Evolutionary conservation across 2,113 vertebrate species (phyloP).

Genomic region (Heterochromis multidens): DNA sequence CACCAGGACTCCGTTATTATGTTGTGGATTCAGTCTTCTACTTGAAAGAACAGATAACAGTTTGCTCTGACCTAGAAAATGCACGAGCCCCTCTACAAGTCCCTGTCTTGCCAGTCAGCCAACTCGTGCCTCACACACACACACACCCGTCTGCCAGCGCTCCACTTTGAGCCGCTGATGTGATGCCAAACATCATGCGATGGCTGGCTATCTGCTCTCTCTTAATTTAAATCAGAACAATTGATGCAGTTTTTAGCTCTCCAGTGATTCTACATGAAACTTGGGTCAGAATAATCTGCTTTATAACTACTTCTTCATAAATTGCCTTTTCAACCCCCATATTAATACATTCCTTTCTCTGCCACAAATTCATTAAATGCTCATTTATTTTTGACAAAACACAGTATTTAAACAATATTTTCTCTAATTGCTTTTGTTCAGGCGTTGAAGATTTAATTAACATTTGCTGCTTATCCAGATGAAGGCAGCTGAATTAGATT

Average conservation of each 20-base stretch:
- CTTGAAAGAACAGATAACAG: neutral
- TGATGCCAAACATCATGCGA: constrained; percentile 20
- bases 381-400: neutral
- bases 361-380: neutral
- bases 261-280: constrained; percentile 45
- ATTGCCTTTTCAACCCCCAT: neutral
- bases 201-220: constrained; percentile 11
- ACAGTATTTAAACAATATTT: neutral
- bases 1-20: neutral
- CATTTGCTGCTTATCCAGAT: neutral
- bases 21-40: neutral
- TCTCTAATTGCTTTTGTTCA: neutral
- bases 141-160: constrained; percentile 1
- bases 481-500: neutral
- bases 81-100: neutral
- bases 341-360: neutral
- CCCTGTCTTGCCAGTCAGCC: neutral
- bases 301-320: constrained; percentile 33
- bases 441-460: neutral
- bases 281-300: constrained; percentile 24
- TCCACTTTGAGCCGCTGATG: neutral
- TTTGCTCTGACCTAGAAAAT: constrained; percentile 35
- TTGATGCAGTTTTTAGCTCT: constrained; percentile 23
- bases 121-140: neutral
- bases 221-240: constrained; percentile 48